These are phyloP conservation scores for Drosophila subobscura DNA, from an alignment of 1,140 invertebrate species.

Conservation along the genomic window DNA sequence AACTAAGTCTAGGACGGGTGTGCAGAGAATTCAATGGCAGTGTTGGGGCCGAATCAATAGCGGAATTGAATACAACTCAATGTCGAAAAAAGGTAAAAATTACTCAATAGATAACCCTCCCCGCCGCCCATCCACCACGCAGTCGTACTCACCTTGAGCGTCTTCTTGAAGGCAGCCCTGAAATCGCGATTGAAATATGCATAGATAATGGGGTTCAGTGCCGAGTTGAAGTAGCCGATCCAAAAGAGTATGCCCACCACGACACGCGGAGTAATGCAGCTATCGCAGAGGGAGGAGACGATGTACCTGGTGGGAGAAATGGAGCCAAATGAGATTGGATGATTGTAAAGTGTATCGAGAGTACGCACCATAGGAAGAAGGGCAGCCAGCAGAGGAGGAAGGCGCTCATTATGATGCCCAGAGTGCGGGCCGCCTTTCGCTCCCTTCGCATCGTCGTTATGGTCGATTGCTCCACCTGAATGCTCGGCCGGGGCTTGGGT, in stretches of 20 bases:
- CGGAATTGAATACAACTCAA: conserved; percentile 68
- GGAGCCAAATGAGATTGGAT: too few relatives aligned
- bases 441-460: conserved; percentile 94
- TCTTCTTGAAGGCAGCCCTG: conserved; percentile 95
- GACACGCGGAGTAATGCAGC: conserved; percentile 84
- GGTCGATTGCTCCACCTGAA: conserved; percentile 86
- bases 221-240: conserved; percentile 98
- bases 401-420: conserved; percentile 97
- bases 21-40: conserved; percentile 34
- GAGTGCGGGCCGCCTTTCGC: conserved; percentile 95
- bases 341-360: conserved; percentile 3
- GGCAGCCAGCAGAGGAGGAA: conserved; percentile 97
- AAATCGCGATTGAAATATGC: conserved; percentile 99
- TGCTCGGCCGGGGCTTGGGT: conserved; percentile 87
- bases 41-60: conserved; percentile 53
- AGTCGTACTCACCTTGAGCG: conserved; percentile 89
- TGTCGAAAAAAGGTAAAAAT: conserved; percentile 80
- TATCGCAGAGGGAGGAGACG: conserved; percentile 92
- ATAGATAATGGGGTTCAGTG: conserved; percentile 98
- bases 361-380: conserved; percentile 94
- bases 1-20: conserved; percentile 64
- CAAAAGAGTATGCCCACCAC: conserved; percentile 96
- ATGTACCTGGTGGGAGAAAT: conserved; percentile 88
- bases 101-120: conserved; percentile 70
- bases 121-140: background rate